Percentiles rank a stretch among this genome's conserved stretches.
Conservation (phyloP, 2,888 invertebrate species). For the Philopedon plagiatum region DNA sequence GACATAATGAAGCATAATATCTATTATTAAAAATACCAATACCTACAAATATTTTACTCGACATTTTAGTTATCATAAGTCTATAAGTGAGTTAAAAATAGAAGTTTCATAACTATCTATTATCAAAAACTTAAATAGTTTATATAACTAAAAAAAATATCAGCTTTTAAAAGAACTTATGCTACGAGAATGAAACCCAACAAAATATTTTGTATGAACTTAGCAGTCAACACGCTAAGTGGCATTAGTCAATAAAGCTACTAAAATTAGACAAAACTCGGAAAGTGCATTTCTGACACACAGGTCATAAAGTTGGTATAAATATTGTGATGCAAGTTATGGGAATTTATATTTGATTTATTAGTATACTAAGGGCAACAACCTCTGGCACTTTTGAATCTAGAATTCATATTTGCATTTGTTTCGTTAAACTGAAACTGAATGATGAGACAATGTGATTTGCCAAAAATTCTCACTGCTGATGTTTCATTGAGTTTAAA, state of each 20-base stretch:
- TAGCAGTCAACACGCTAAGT: not conserved
- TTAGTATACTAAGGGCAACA: conserved; percentile 11
- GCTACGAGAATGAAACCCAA: no score
- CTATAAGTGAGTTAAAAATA: no score
- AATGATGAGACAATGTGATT: not conserved
- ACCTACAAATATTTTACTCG: no score
- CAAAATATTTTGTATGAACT: not conserved
- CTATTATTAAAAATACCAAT: no score
- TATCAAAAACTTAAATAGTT: no score
- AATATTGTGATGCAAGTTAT: conserved; percentile 18
- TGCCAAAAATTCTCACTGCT: conserved; percentile 2
- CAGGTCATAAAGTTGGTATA: conserved; percentile 8
- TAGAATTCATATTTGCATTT: conserved; percentile 3
- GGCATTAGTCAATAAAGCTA: conserved; percentile 11
- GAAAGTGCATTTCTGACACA: conserved; percentile 11
- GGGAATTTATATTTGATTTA: conserved; percentile 13
- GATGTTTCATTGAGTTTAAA: conserved; percentile 11
- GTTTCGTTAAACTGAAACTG: not conserved
- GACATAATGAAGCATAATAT: no score
- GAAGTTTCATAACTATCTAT: no score
- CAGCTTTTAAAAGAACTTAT: no score
- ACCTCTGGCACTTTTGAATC: conserved; percentile 2
- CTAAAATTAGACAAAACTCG: conserved; percentile 22
- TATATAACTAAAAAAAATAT: no score
- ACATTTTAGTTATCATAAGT: no score